Base-by-base conservation (phyloP, 2,113 vertebrate genomes). In the Acrocephalus arundinaceus region DNA sequence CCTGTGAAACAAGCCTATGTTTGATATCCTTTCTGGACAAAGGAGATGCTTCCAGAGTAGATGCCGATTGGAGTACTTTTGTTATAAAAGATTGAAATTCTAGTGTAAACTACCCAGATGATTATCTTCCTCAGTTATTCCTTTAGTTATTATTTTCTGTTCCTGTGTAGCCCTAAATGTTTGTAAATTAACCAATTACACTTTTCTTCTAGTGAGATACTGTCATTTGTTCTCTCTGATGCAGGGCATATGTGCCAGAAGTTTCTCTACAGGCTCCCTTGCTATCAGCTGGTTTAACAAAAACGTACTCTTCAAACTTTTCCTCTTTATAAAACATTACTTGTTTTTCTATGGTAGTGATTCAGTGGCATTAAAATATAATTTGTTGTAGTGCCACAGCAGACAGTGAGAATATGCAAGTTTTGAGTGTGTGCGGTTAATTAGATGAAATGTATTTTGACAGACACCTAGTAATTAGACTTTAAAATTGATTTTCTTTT, bases 391-490 rank as follows among this genome's bases (percentile, higher is more conserved):
- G 58, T 91, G 41, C 61, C 62, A 77, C 85, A 89, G 65, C 48
- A 85, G 94, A 83, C 90, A 97, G 95, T 76, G 85, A 93, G 93
- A 92, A 94, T 49, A 89, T 83, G 66, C 30, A 95, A 52, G 55
- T 59, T 94, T 82, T 87, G 85, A 74, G 35, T 92, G 43, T 92
- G 78, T 96, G 91, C 46, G 51, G 86, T 95, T 97, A 97, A 97
- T 97, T 96, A 96, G 90, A 67, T 93, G 75, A 90, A 92, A 76
- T 39, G 43, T 94, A 74, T 96, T 97, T 96, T 97, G 96, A 97
- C 84, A 96, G 96, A 82, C 67, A 97, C 15, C 33, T 87, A 67
- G 70, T 97, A 96, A 98, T 97, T 96, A 96, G 87, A 96, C 83
- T 94, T 95, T 52, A 72, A 96, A 91, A 90, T 87, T 15, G 59